Conservation (phyloP, 1,140 invertebrate genomes). For the Dendrolimus kikuchii region DNA sequence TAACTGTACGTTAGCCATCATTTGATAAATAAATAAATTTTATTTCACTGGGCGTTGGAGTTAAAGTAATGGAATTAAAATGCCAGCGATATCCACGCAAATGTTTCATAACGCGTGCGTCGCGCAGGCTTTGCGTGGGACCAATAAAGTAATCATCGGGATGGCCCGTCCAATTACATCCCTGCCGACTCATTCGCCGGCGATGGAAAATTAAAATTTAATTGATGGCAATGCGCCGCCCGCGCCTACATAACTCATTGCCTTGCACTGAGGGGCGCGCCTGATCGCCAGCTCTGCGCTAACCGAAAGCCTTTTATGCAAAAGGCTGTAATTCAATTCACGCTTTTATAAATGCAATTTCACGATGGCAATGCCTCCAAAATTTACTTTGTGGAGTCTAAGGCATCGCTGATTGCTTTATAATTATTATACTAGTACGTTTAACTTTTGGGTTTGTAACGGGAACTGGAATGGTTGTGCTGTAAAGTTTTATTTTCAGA, state of each 20-base stretch:
- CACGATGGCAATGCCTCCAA: conserved; percentile 10
- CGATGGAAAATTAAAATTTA: conserved; percentile 61
- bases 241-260: conserved; percentile 7
- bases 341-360: conserved; percentile 26
- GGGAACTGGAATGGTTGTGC: neutral
- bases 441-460: conserved; percentile 7
- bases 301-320: conserved; percentile 49
- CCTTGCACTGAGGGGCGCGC: conserved; percentile 5
- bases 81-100: conserved; percentile 25
- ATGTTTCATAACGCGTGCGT: conserved; percentile 25
- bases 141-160: conserved; percentile 65
- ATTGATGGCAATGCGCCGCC: conserved; percentile 38
- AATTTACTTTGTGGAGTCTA: conserved; percentile 12
- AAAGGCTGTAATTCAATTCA: conserved; percentile 64
- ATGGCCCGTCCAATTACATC: conserved; percentile 48
- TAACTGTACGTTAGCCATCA: neutral
- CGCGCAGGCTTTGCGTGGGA: conserved; percentile 37
- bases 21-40: neutral
- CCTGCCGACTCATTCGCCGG: conserved; percentile 42
- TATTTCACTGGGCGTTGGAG: conserved; percentile 21
- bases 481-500: conserved; percentile 7
- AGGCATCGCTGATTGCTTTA: conserved; percentile 7
- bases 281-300: conserved; percentile 20
- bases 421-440: neutral
- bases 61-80: conserved; percentile 43